Percentiles rank a stretch among this genome's conserved stretches.
Evolutionary conservation across 2,888 invertebrate species (phyloP).

Genomic region (Leuctra nigra): DNA sequence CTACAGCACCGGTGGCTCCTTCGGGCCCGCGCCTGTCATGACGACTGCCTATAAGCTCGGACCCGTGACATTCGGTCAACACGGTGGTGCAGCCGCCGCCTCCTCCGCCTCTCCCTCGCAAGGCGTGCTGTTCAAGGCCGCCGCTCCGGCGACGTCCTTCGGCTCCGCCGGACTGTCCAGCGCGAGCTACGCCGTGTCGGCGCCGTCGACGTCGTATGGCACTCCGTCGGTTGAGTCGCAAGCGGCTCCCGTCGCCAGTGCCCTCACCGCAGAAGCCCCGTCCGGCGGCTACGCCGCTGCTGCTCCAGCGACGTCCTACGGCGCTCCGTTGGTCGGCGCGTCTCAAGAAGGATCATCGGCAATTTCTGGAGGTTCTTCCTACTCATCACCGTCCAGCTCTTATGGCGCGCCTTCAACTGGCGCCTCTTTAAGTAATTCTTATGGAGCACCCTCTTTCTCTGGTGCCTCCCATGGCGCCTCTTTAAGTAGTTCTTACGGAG

Average conservation of each 20-base stretch:
- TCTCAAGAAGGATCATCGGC: not conserved
- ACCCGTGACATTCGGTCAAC: constrained; percentile 23
- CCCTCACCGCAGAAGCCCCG: not conserved
- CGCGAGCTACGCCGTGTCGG: not conserved
- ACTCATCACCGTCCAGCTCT: not conserved
- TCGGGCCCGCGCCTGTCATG: not conserved
- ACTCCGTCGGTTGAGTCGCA: not conserved
- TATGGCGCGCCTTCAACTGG: constrained; percentile 21
- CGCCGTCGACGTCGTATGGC: not conserved
- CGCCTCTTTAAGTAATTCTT: too few relatives aligned
- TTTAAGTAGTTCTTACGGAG: not conserved
- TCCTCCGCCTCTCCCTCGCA: not conserved
- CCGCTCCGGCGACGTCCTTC: not conserved
- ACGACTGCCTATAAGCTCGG: constrained; percentile 16
- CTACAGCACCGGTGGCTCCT: not conserved
- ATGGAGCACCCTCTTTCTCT: not conserved
- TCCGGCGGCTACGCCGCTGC: not conserved
- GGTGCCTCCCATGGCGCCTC: not conserved
- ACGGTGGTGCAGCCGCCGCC: constrained; percentile 14
- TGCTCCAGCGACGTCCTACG: constrained; percentile 3
- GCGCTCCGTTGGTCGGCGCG: constrained; percentile 2
- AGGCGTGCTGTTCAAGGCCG: not conserved
- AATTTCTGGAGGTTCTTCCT: not conserved
- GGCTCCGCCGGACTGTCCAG: constrained; percentile 2
- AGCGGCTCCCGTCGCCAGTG: not conserved